Base-by-base conservation (phyloP, 2,797 vertebrate species). In the Phylloscopus collybita region DNA sequence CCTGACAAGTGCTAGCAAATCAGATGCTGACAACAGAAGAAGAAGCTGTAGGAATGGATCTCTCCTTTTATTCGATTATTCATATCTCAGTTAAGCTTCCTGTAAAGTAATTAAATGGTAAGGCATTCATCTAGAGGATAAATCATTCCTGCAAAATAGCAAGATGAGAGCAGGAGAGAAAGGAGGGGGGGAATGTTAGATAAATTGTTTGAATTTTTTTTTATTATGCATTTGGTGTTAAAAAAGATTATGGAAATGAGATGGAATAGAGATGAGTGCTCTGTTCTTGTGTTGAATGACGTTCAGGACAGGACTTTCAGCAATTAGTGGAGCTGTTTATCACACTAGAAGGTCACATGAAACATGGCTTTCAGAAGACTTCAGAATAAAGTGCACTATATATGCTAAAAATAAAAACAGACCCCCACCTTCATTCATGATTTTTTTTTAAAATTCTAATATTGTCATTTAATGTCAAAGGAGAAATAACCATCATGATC, bases 201-300 rank as follows among this genome's bases (percentile, higher is more conserved):
- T 78, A 92, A 87, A 78, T 74, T 9, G 14, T 70, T 92, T 54
- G 47, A 62, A 3, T 20, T 79, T 81, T 79, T 86, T 89, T 40
- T 45, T 87, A 26, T 88, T 92, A 86, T 75, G 57, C 59, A 79
- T 90, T 92, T 84, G 54, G 36, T 86, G 32, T 79, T 86, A 70
- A 47, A 94, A 95, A 61, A 27, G 51, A 91, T 96, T 96, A 95
- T 91, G 94, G 64, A 96, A 96, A 97, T 95, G 38, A 88, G 40
- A 65, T 29, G 9, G 40, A 57, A 66, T 84, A 84, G 67, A 95
- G 60, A 93, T 2, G 3, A 93, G 30, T 73, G 32, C 44, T 93
- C 70, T 91, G 57, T 71, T 93, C 50, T 67, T 74, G 23, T 74
- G 29, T 36, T 67, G 80, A 81, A 90, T 72, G 73, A 93, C 80